Percentiles rank a stretch among this genome's conserved stretches.
These are phyloP conservation scores for Andrena hattorfiana DNA, from an alignment of 2,888 invertebrate species.

Conservation along the genomic window DNA sequence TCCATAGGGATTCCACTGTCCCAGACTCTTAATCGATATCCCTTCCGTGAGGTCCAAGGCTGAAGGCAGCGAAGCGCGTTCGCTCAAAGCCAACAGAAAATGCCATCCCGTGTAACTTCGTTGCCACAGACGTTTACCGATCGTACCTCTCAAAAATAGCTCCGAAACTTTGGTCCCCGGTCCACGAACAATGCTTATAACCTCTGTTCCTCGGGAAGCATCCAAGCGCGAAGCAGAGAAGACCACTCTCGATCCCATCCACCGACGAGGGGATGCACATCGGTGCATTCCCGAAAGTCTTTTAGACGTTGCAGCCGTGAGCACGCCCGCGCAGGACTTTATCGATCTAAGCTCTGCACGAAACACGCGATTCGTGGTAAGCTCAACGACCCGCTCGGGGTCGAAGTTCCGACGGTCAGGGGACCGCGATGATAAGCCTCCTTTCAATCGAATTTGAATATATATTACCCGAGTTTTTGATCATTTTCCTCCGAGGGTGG, in stretches of 20 bases:
- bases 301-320: slow-evolving; percentile 17
- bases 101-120: neutral
- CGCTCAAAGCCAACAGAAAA: neutral
- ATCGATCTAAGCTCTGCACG: slow-evolving; percentile 64
- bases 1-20: no score
- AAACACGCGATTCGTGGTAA: slow-evolving; percentile 75
- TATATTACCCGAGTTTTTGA: neutral
- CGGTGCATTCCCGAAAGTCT: slow-evolving; percentile 30
- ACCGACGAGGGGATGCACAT: neutral
- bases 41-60: neutral
- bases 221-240: neutral
- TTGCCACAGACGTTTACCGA: neutral
- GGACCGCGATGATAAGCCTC: slow-evolving; percentile 30
- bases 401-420: slow-evolving; percentile 62
- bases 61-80: neutral
- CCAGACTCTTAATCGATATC: no score
- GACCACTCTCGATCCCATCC: slow-evolving; percentile 8
- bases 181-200: slow-evolving; percentile 9
- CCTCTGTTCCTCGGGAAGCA: neutral
- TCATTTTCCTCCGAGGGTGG: neutral
- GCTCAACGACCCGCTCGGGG: slow-evolving; percentile 75
- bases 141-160: neutral
- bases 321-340: slow-evolving; percentile 37
- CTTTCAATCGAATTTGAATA: neutral
- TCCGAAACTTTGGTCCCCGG: neutral